phyloP scores from a whole-genome alignment of 2,888 invertebrate species.

The Hylaea fasciaria region DNA sequence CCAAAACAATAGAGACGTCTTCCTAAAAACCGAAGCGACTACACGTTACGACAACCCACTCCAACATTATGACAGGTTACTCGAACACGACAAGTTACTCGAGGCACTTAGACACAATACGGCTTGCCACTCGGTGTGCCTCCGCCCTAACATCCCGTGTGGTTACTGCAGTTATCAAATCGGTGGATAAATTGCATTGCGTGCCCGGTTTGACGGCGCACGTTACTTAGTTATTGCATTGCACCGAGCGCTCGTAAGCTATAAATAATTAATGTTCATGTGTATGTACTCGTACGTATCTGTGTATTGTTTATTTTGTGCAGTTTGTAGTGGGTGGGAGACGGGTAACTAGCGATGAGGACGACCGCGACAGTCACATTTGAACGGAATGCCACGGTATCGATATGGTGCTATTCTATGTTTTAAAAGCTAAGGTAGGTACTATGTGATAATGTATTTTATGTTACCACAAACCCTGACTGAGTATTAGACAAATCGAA shows the following conservation, averaged over 20 bases:
- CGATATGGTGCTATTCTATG: too few relatives aligned
- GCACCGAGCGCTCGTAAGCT: slow-evolving; percentile 43
- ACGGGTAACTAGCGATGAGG: neutral
- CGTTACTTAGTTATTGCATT: slow-evolving; percentile 45
- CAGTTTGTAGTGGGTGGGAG: slow-evolving; percentile 4
- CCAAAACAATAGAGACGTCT: neutral
- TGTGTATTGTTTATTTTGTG: slow-evolving; percentile 30
- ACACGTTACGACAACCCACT: neutral
- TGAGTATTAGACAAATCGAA: too few relatives aligned
- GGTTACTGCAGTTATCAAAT: slow-evolving; percentile 65
- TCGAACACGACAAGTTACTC: slow-evolving; percentile 1
- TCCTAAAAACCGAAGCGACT: neutral
- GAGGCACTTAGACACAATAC: neutral
- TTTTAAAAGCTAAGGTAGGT: too few relatives aligned
- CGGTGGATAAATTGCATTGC: slow-evolving; percentile 60
- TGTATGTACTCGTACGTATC: slow-evolving; percentile 30
- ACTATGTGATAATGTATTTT: too few relatives aligned
- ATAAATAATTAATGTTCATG: slow-evolving; percentile 43
- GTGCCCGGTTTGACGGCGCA: slow-evolving; percentile 58
- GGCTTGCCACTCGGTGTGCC: slow-evolving; percentile 26
- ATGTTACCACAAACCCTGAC: too few relatives aligned
- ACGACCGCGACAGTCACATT: too few relatives aligned
- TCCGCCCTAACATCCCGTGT: slow-evolving; percentile 36
- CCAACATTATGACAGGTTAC: slow-evolving; percentile 1
- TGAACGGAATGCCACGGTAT: too few relatives aligned